Evolutionary conservation across 2,888 invertebrate genomes (phyloP), one percentile per base, ranked within the genome.

Genomic region (Cosmia trapezina): DNA sequence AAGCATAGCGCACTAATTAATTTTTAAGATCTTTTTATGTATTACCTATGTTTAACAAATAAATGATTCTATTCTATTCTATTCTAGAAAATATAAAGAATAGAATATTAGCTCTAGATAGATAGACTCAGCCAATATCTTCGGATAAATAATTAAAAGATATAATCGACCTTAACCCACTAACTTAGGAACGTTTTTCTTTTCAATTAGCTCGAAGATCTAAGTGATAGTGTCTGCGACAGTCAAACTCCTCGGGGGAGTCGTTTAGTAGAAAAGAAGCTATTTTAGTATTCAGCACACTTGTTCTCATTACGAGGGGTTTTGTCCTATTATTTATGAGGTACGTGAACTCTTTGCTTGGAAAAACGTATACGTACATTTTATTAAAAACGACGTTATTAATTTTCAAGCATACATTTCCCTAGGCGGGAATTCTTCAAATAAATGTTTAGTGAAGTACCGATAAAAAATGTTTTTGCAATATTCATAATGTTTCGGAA

Each of bases 281-380:
- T 86, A 83, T 86, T 87, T 90, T 85, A 84, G 72, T 81, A 90
- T 90, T 89, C 90, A 84, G 82, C 80, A 76, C 89, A 89, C 88
- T 90, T 87, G 83, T 86, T 78, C 86, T 89, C 89, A 89, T 89
- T 90, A 89, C 83, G 75, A 78, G 69, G 56, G 81, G 85, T 88
- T 87, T 83, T 85, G 83, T 84, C 67, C 85, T 87, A 87, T 87
- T 89, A 89, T 89, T 89, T 89, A 89, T 83, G 89, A 81, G 83
- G 57, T 88, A 87, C 89, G 89, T 86, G 88, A 84, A 83, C 76
- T 86, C 83, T 81, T 83, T 84, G 80, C 82, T 80, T 78, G 70
- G 76, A 74, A 80, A 76, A 72, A 80, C 75, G 73, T 76, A 28
- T 28, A 73, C 71, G 77, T 65, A 78, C 54, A 71, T 78, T 85